These are phyloP conservation scores for Toxostoma redivivum DNA, from an alignment of 2,113 vertebrate species.

Conservation along the genomic window DNA sequence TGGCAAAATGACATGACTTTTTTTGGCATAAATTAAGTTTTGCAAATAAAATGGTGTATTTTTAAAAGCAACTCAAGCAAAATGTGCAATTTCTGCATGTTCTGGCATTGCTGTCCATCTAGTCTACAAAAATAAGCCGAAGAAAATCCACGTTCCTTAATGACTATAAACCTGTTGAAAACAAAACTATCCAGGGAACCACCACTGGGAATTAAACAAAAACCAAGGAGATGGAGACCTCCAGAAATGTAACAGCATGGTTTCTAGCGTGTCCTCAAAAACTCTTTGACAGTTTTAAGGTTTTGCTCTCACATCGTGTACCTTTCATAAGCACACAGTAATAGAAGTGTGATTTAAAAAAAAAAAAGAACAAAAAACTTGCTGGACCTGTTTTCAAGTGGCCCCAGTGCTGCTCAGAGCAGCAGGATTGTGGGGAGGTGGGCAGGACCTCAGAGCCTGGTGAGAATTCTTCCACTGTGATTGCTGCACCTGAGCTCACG, in stretches of 20 bases:
- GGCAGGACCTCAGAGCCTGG: background rate
- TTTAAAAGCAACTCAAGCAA: conserved; percentile 68
- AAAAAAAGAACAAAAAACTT: background rate
- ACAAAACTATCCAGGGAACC: conserved; percentile 15
- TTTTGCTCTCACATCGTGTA: background rate
- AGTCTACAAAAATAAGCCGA: conserved; percentile 51
- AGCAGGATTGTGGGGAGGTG: background rate
- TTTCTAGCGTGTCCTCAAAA: background rate
- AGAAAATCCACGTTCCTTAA: conserved; percentile 2
- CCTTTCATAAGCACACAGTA: background rate
- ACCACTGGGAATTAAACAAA: background rate
- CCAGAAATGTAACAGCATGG: background rate
- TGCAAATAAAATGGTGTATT: conserved; percentile 68
- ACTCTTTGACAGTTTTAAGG: background rate
- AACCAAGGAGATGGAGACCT: background rate
- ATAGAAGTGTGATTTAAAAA: background rate
- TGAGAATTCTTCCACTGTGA: rapidly evolving
- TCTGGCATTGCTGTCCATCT: conserved; percentile 50
- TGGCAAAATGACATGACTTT: conserved; percentile 56
- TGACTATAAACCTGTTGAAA: conserved; percentile 2
- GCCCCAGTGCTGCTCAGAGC: background rate
- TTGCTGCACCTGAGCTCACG: background rate
- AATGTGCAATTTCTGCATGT: conserved; percentile 73
- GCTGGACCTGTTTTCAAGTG: background rate
- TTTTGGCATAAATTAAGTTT: conserved; percentile 73